phyloP scores from a whole-genome alignment of 2,888 invertebrate genomes.

The Lepidocyrtoides sp. region DNA sequence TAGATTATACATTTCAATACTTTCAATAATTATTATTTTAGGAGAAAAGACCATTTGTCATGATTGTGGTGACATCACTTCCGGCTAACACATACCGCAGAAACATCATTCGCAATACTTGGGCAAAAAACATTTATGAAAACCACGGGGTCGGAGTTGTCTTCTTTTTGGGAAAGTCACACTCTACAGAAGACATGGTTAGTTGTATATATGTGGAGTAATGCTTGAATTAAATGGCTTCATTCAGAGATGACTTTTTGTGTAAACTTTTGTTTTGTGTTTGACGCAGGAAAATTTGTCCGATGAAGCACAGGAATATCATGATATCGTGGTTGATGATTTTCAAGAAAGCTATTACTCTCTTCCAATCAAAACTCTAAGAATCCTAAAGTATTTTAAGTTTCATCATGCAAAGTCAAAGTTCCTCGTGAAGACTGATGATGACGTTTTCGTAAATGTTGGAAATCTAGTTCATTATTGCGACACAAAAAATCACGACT shows the following conservation, averaged over 20 bases:
- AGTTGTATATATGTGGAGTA: background rate
- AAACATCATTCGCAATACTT: constrained; percentile 71
- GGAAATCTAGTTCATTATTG: constrained; percentile 71
- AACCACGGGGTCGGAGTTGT: constrained; percentile 43
- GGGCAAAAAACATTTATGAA: constrained; percentile 55
- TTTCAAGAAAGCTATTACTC: constrained; percentile 80
- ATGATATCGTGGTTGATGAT: constrained; percentile 79
- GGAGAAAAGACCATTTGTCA: constrained; percentile 46
- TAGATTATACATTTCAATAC: background rate
- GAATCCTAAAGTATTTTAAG: constrained; percentile 81
- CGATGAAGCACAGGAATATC: constrained; percentile 55
- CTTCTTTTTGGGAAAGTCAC: constrained; percentile 79
- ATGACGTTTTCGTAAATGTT: constrained; percentile 80
- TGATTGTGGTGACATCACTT: constrained; percentile 67
- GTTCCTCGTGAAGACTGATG: constrained; percentile 81
- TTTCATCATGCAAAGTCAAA: constrained; percentile 62
- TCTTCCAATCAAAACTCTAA: constrained; percentile 77
- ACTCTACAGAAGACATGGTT: constrained; percentile 57
- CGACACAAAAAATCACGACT: constrained; percentile 23
- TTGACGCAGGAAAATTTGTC: constrained; percentile 19
- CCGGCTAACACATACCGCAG: constrained; percentile 66
- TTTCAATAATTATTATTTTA: background rate
- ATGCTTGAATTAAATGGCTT: too few species aligned
- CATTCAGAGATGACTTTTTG: background rate
- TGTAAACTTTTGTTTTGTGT: background rate